Evolutionary conservation across 1,140 invertebrate species (phyloP), one percentile per base, ranked within the genome.

Genomic region (Drosophila leontia): DNA sequence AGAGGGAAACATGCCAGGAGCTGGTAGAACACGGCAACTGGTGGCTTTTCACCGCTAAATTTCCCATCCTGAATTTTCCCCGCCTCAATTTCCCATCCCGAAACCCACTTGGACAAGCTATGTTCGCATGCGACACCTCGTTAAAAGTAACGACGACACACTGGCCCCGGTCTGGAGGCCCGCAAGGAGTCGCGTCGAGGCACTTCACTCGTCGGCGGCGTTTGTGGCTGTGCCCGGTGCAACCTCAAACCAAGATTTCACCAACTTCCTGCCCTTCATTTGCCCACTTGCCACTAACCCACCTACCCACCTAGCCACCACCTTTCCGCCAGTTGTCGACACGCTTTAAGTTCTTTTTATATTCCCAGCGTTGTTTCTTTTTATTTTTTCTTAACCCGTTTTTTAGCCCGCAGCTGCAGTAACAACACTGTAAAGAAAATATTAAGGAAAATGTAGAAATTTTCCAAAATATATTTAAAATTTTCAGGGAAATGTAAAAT

Each of bases 91-190:
- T n/a, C 51, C 34, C 45, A 9, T 39, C 32, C 32, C 56, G 39
- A 51, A 60, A 47, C 67, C 76, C 80, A 71, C 75, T 79, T 85
- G 71, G 53, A 50, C 80, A 76, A 80, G 64, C 80, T 11, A 39
- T 56, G 53, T 85, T 90, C 75, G 85, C 75, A 81, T 90, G 85
- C 85, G 85, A 88, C 85, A 88, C 85, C 85, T 88, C 85, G 81
- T 88, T 88, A 88, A 88, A 91, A 90, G 85, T 88, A 88, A 88
- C 85, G 85, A 88, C 85, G 85, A 88, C 85, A 87, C 78, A 87
- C 75, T 67, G 63, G 47, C 70, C 58, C 75, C 62, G 60, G 47
- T 70, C 57, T 59, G 41, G 35, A 68, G 75, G 51, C 58, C 75
- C 76, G 81, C 58, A 50, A 68, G 67, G 67, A 83, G 69, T 56